Evolutionary conservation across 1,140 invertebrate species (phyloP).

Genomic region (Drosophila rhopaloa): DNA sequence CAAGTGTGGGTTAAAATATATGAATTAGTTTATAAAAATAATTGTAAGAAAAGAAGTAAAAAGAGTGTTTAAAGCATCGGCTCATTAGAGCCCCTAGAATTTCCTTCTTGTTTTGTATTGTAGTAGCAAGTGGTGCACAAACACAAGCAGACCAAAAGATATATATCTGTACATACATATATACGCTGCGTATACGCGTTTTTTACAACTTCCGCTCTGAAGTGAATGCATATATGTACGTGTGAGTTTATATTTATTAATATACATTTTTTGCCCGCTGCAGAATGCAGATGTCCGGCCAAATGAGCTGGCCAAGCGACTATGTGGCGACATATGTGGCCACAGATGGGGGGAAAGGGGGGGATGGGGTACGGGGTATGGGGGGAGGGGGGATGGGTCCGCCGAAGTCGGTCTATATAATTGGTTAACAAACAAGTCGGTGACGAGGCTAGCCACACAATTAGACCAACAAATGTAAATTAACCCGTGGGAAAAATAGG

Average conservation of each 20-base stretch:
- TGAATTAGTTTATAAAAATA: background rate
- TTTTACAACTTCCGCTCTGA: slow-evolving; percentile 71
- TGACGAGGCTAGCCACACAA: slow-evolving; percentile 20
- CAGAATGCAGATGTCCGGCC: slow-evolving; percentile 48
- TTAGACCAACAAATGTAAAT: slow-evolving; percentile 24
- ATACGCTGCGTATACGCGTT: slow-evolving; percentile 56
- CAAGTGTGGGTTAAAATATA: background rate
- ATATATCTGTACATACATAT: slow-evolving; percentile 5
- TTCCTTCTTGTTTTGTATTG: slow-evolving; percentile 25
- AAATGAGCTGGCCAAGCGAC: slow-evolving; percentile 69
- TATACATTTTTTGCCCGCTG: slow-evolving; percentile 53
- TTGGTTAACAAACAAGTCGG: slow-evolving; percentile 51
- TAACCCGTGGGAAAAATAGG: background rate
- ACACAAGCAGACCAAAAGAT: slow-evolving; percentile 4
- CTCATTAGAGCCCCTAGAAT: background rate
- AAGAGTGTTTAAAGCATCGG: slow-evolving; percentile 12
- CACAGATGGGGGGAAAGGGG: slow-evolving; percentile 55
- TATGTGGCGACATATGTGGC: slow-evolving; percentile 78
- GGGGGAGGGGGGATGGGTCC: too few species aligned
- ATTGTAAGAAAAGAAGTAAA: background rate
- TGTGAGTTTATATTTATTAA: slow-evolving; percentile 32
- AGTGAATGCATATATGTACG: slow-evolving; percentile 3
- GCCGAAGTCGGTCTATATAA: slow-evolving; percentile 48
- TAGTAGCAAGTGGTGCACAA: slow-evolving; percentile 31
- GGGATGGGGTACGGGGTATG: background rate